These are phyloP conservation scores for Theodoxus fluviatilis DNA, from an alignment of 2,888 invertebrate genomes.

Conservation along the genomic window DNA sequence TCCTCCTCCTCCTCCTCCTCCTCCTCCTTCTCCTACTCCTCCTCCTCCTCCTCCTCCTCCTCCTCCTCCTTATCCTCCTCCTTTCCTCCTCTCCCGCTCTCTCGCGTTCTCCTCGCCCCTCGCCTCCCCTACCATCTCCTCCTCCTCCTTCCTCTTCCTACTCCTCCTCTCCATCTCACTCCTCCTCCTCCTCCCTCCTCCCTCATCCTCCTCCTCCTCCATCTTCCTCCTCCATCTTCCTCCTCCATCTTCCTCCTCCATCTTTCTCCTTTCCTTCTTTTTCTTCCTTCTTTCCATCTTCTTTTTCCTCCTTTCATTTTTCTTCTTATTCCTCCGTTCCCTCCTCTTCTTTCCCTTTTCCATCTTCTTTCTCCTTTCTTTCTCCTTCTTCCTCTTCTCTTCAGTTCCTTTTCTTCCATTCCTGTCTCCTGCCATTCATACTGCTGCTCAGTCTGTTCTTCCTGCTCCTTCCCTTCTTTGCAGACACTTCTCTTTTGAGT, in stretches of 20 bases:
- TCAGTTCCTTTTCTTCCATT: constrained; percentile 8
- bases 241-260: not conserved
- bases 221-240: not conserved
- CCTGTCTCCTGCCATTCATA: not conserved
- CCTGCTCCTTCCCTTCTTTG: not conserved
- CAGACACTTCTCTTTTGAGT: not conserved
- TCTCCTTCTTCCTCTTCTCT: constrained; percentile 16
- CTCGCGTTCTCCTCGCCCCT: not conserved
- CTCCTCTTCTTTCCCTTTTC: not conserved
- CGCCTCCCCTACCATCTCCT: not conserved
- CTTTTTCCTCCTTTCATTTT: not conserved
- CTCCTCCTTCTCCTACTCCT: not conserved
- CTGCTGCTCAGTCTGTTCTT: not conserved
- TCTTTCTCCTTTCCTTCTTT: constrained; percentile 9
- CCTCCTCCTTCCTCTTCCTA: not conserved
- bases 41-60: not conserved
- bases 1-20: not conserved
- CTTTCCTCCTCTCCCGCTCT: constrained; percentile 4
- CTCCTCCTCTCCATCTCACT: not conserved
- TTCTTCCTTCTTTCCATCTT: not conserved
- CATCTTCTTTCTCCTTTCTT: constrained; percentile 22
- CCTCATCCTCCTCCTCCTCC: not conserved
- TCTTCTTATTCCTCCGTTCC: not conserved
- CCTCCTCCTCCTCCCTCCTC: not conserved
- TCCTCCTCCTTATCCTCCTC: not conserved